These are phyloP conservation scores for Lasioglossum pauxillum DNA, from an alignment of 2,888 invertebrate species.

Conservation along the genomic window DNA sequence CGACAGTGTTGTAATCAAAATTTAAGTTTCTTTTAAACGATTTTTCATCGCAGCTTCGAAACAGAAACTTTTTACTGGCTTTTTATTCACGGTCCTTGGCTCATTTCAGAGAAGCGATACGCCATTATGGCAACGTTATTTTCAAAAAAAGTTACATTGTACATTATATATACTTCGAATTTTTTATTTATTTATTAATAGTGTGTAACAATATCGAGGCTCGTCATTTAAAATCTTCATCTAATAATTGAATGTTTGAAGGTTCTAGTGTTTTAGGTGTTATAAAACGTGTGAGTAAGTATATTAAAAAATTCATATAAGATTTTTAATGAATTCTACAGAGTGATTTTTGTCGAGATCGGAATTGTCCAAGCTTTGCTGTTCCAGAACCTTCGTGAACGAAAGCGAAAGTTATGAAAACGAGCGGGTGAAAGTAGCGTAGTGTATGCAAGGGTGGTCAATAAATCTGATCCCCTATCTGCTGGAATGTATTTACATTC, in stretches of 20 bases:
- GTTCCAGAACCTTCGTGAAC: neutral
- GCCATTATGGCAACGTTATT: neutral
- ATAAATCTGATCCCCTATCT: constrained; percentile 14
- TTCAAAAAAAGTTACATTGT: neutral
- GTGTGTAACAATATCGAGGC: neutral
- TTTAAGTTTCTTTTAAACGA: neutral
- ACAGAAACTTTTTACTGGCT: neutral
- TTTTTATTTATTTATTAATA: neutral
- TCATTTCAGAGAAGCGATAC: neutral
- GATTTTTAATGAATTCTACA: too few species aligned
- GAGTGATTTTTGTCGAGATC: neutral
- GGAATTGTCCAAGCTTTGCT: neutral
- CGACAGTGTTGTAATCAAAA: neutral
- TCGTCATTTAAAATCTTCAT: neutral
- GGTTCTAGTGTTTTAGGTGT: neutral
- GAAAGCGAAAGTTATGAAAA: constrained; percentile 5
- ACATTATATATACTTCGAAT: neutral
- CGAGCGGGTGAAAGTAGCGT: neutral
- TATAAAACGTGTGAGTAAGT: too few species aligned
- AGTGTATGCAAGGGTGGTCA: neutral
- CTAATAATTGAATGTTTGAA: neutral
- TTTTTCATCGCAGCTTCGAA: neutral
- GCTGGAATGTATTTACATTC: constrained; percentile 1
- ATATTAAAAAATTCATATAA: too few species aligned
- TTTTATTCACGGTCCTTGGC: neutral